A percentile compares a stretch with the other conserved stretches of the same genome.
Conservation (phyloP, 2,888 invertebrate genomes). For the Matsumyia berberina region DNA sequence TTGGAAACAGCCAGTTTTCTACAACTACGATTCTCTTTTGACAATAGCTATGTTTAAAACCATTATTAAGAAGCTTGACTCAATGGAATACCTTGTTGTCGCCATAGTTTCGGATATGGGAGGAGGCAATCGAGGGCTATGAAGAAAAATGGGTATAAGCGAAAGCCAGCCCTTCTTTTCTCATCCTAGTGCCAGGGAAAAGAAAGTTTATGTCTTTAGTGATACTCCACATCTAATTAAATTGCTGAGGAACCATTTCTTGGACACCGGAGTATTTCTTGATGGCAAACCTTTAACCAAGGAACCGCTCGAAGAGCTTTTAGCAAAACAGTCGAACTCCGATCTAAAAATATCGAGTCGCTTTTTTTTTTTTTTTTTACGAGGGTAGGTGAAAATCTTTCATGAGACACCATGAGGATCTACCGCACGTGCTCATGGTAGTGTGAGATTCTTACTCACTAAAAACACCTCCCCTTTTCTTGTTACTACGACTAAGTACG, state of each 20-base stretch:
- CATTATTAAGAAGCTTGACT: constrained; percentile 21
- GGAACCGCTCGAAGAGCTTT: too few species aligned
- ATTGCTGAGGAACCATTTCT: constrained; percentile 44
- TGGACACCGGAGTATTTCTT: constrained; percentile 19
- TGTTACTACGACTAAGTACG: too few species aligned
- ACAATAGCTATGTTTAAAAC: constrained; percentile 29
- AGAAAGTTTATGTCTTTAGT: constrained; percentile 31
- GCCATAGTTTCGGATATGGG: constrained; percentile 32
- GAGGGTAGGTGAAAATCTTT: too few species aligned
- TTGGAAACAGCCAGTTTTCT: constrained; percentile 34
- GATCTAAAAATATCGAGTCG: too few species aligned
- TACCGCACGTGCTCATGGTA: too few species aligned
- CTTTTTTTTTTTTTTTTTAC: too few species aligned
- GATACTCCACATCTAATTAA: constrained; percentile 38
- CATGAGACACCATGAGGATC: too few species aligned
- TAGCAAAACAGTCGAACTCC: too few species aligned
- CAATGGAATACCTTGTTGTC: constrained; percentile 25
- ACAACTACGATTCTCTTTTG: constrained; percentile 22
- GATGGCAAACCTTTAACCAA: constrained; percentile 25
- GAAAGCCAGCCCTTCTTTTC: constrained; percentile 10
- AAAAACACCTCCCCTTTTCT: too few species aligned
- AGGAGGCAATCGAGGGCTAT: constrained; percentile 14
- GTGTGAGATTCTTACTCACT: too few species aligned
- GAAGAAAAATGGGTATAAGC: constrained; percentile 2
- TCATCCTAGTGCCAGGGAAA: constrained; percentile 9